Percentiles rank a stretch among this genome's conserved stretches.
Conservation (phyloP, 2,113 vertebrate genomes). For the Typhlomys cinereus region DNA sequence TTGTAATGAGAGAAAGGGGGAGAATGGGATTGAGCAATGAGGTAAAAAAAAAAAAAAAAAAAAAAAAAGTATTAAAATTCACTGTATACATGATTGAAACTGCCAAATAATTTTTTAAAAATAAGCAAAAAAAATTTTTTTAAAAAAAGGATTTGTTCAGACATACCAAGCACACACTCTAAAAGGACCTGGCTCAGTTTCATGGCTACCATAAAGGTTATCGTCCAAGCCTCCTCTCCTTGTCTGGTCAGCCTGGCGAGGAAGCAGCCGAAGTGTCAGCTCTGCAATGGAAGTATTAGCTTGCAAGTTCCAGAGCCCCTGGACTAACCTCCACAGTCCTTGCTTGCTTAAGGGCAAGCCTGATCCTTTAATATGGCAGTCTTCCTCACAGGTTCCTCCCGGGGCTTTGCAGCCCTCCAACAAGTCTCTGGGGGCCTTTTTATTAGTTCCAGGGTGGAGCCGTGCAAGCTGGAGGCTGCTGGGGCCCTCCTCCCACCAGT, state of each 20-base stretch:
- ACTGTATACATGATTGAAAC: too few relatives aligned
- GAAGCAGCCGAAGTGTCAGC: too few relatives aligned
- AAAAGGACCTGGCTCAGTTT: not conserved
- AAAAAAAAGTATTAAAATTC: too few relatives aligned
- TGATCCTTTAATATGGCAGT: not conserved
- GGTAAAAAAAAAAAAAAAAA: too few relatives aligned
- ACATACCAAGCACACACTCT: not conserved
- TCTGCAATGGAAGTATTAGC: too few relatives aligned
- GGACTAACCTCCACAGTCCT: not conserved
- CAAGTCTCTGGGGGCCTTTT: not conserved
- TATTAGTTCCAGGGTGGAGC: not conserved
- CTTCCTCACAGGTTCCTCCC: not conserved
- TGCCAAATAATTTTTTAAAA: too few relatives aligned
- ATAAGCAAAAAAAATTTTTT: too few relatives aligned
- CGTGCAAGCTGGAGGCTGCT: not conserved
- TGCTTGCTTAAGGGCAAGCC: not conserved
- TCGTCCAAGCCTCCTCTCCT: not conserved
- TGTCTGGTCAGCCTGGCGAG: not conserved
- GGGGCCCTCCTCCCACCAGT: not conserved
- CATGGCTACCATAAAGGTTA: not conserved
- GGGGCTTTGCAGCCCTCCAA: not conserved
- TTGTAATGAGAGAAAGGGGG: too few relatives aligned
- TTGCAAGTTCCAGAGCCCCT: not conserved
- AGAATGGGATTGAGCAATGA: too few relatives aligned
- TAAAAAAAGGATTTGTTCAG: not conserved